Evolutionary conservation across 2,888 invertebrate genomes (phyloP).

Genomic region (Subacronicta megacephala): DNA sequence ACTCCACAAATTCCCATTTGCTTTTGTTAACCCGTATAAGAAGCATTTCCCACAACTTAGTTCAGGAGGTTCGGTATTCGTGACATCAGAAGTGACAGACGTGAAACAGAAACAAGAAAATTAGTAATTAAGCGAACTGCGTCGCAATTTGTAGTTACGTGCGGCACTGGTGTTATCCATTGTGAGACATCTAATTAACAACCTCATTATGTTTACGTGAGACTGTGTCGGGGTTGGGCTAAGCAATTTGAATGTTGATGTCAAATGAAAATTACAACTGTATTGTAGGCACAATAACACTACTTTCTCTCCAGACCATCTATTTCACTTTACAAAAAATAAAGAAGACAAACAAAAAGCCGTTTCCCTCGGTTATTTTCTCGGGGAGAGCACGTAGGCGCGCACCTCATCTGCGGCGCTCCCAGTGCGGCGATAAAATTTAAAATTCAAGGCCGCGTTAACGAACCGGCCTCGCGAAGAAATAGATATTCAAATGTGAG

Average conservation of each 20-base stretch:
- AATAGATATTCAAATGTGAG: conserved; percentile 90
- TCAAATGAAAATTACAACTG: conserved; percentile 4
- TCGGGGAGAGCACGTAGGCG: conserved; percentile 86
- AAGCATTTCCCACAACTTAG: conserved; percentile 20
- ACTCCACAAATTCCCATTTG: background rate
- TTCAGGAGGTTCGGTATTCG: conserved; percentile 29
- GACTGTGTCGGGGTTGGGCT: background rate
- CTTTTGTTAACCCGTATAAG: background rate
- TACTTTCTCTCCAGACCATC: conserved; percentile 57
- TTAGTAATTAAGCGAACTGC: conserved; percentile 66
- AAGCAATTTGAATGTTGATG: conserved; percentile 17
- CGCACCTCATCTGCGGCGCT: conserved; percentile 87
- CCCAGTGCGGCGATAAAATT: conserved; percentile 88
- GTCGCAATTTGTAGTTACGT: conserved; percentile 43
- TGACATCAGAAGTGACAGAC: conserved; percentile 50
- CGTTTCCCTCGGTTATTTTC: conserved; percentile 81
- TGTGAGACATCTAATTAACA: conserved; percentile 50
- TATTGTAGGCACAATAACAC: conserved; percentile 13
- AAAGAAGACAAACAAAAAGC: conserved; percentile 81
- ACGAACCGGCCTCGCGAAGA: conserved; percentile 89
- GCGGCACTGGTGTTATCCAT: conserved; percentile 23
- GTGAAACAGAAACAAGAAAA: conserved; percentile 62
- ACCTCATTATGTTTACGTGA: conserved; percentile 32
- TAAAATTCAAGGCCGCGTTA: conserved; percentile 90
- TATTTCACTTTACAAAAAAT: conserved; percentile 72